Conservation (phyloP, 2,888 invertebrate genomes). For the Cheilosia variabilis region DNA sequence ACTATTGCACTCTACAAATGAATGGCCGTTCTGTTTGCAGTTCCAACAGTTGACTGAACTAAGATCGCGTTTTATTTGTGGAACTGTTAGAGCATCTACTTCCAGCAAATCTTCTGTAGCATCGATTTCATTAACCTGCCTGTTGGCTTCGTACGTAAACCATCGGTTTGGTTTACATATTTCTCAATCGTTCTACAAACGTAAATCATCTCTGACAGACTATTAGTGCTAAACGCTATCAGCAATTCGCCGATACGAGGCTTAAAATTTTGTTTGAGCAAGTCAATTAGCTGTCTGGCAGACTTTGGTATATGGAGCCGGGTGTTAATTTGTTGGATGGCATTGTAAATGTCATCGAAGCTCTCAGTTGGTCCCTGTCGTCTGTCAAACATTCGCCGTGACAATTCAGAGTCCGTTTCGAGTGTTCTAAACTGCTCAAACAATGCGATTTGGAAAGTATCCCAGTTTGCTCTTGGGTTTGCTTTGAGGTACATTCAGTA, state of each 20-base stretch:
- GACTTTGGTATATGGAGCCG: no score
- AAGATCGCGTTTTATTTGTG: not conserved
- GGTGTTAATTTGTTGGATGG: no score
- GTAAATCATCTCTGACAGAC: conserved; percentile 2
- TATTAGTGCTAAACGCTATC: not conserved
- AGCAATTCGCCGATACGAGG: not conserved
- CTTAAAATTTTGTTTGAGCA: conserved; percentile 1
- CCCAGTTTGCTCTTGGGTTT: no score
- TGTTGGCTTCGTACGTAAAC: not conserved
- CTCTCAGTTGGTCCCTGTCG: no score
- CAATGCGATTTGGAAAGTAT: no score
- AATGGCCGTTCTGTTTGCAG: not conserved
- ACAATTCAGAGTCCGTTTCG: not conserved
- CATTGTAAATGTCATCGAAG: no score
- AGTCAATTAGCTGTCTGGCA: no score
- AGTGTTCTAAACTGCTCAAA: no score
- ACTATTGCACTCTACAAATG: not conserved
- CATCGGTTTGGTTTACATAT: not conserved
- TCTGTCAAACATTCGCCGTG: not conserved
- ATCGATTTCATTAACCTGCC: not conserved
- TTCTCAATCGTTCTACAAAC: conserved; percentile 4
- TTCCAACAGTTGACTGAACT: not conserved
- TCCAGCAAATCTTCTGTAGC: not conserved
- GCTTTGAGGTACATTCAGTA: no score
- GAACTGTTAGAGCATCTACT: not conserved